Evolutionary conservation across 2,113 vertebrate species (phyloP).

Genomic region (Gorsachius goisagi): DNA sequence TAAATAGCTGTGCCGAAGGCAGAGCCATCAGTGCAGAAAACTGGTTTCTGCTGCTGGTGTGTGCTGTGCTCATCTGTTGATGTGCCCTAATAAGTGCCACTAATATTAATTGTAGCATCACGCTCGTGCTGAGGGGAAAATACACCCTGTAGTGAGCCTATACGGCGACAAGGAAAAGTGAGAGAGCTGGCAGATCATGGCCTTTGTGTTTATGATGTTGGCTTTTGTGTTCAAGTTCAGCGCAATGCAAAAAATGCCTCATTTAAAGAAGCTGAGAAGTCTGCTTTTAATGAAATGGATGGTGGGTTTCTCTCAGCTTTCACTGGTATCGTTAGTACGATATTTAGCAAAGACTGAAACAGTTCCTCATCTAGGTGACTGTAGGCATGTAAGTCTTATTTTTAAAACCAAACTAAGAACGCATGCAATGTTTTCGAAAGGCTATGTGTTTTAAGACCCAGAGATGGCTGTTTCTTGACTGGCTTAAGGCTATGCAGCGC

Average conservation of each 20-base stretch:
- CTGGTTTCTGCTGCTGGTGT: background rate
- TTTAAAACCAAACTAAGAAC: background rate
- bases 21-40: background rate
- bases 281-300: background rate
- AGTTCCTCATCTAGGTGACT: background rate
- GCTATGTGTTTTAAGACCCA: background rate
- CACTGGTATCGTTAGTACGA: background rate
- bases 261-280: background rate
- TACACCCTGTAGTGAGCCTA: background rate
- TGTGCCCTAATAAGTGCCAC: conserved; percentile 4
- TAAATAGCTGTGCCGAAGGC: background rate
- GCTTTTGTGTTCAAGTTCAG: background rate
- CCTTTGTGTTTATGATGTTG: background rate
- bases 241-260: background rate
- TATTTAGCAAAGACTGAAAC: background rate
- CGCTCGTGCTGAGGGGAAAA: conserved; percentile 11
- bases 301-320: background rate
- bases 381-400: background rate
- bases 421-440: background rate
- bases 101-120: background rate
- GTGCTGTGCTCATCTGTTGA: background rate
- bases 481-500: background rate
- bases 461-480: background rate
- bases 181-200: background rate
- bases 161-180: background rate